Base-by-base conservation (phyloP, 53 echinoderm and acorn worm genomes). In the Actinopyga echinites region DNA sequence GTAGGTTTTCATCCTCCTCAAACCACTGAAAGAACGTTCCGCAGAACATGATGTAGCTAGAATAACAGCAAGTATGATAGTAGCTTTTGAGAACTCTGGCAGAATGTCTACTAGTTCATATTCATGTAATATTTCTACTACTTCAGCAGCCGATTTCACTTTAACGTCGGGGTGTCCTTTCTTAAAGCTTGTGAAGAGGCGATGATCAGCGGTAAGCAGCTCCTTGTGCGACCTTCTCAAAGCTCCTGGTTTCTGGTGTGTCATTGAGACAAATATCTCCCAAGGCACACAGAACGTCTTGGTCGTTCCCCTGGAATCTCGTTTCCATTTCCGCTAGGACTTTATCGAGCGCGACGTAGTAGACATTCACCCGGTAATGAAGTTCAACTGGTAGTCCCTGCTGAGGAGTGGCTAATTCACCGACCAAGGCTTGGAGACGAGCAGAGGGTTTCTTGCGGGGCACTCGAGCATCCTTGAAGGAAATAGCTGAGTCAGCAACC, bases 321-420 rank as follows among this genome's bases (percentile, higher is more conserved):
- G 24, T 26, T 4, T 19, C 17, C 56, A 53, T 77, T 53, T 77
- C 78, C 6, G 53, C 56, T 3, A 77, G 25, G 20, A 77, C 78
- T n/a, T 53, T 77, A 29, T 77, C 78, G 24, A 77, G 53, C 19
- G 30, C 23, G n/a, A 22, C 53, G n/a, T 52, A 77, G 45, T 24
- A 77, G 21, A 30, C 31, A 28, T 52, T 44, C 23, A 77, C 52
- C 24, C 56, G 54, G 52, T 55, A 77, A 55, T 55, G 30, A 55
- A 49, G 29, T 9, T 66, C 34, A 19, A 43, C 74, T 43, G 74
- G 32, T 65, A 25, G 66, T 26, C 7, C 37, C 7, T 37, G 37
- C 37, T 58, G 22, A n/a, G 59, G n/a, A 58, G 59, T 58, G 26
- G 59, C 59, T 23, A 58, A n/a, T 58, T 58, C 59, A n/a, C 22